Percentiles rank a stretch among this genome's conserved stretches.
These are phyloP conservation scores for Taurulus bubalis DNA, from an alignment of 2,113 vertebrate species.

Conservation along the genomic window DNA sequence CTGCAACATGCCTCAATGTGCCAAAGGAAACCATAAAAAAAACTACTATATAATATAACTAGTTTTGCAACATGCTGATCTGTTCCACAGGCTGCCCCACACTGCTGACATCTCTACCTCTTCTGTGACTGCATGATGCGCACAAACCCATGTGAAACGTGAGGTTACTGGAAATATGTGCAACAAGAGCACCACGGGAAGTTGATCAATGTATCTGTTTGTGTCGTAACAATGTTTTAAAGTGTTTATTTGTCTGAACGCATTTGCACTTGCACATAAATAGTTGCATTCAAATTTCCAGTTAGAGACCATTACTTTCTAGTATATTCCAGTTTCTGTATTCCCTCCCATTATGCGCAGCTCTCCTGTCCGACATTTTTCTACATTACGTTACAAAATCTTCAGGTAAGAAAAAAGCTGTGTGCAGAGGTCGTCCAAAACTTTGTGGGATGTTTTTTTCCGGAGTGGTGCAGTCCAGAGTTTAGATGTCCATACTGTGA, in stretches of 20 bases:
- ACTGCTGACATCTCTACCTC: constrained; percentile 11
- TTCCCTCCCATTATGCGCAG: not conserved
- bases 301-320: constrained; percentile 32
- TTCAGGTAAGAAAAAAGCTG: constrained; percentile 15
- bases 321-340: constrained; percentile 50
- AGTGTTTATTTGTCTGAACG: constrained; percentile 30
- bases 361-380: constrained; percentile 8
- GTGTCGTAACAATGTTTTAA: constrained; percentile 12
- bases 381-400: constrained; percentile 23
- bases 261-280: constrained; percentile 38
- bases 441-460: constrained; percentile 12
- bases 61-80: constrained; percentile 40
- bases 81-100: constrained; percentile 45
- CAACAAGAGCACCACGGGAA: constrained; percentile 40
- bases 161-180: constrained; percentile 38
- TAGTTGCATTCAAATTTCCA: constrained; percentile 40
- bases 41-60: constrained; percentile 15
- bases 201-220: constrained; percentile 5
- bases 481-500: constrained; percentile 17
- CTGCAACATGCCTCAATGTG: constrained; percentile 49
- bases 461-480: constrained; percentile 29
- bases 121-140: constrained; percentile 19
- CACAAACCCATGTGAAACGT: constrained; percentile 34
- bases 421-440: constrained; percentile 24
- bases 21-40: constrained; percentile 39